Base-by-base conservation (phyloP, 2,113 vertebrate species). In the Bungarus multicinctus region DNA sequence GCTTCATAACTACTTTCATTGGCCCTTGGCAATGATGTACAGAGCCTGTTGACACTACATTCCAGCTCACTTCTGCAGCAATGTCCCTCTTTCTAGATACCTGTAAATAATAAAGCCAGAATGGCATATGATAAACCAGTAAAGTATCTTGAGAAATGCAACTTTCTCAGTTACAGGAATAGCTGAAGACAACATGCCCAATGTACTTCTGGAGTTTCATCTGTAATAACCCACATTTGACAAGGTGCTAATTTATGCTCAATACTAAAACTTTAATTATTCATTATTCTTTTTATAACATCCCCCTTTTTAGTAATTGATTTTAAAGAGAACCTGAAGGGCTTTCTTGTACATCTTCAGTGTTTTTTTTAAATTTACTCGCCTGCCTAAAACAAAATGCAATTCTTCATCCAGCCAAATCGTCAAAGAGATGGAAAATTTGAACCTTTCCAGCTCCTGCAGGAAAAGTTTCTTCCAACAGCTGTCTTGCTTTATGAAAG, bases 401-500 rank as follows among this genome's bases (percentile, higher is more conserved):
- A 98, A 97, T 97, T 96, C 96, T 97, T 98, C 97, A 97, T 97
- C 95, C 92, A 94, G 95, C 96, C 96, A 97, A 97, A 97, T 93
- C 94, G 95, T 98, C 97, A 97, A 98, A 98, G 97, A 98, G 97
- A 98, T 98, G 98, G 98, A 98, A 98, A 98, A 98, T 98, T 96
- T 96, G 98, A 98, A 98, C 97, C 97, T 96, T 97, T 97, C 97
- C 97, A 97, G 98, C 98, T 98, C 97, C 98, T 97, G 97, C 96
- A 98, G 97, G 98, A 98, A 93, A 98, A 98, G 96, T 98, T 98
- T 98, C 98, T 97, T 97, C 97, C 97, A 98, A 97, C 98, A 99
- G 98, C 98, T 99, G 98, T 98, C 98, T 98, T 97, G 96, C 97
- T 98, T 98, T 98, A 98, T 97, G 98, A 97, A 98, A 98, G 98